phyloP scores from a whole-genome alignment of 2,888 invertebrate genomes.

The Drosophila emarginata region DNA sequence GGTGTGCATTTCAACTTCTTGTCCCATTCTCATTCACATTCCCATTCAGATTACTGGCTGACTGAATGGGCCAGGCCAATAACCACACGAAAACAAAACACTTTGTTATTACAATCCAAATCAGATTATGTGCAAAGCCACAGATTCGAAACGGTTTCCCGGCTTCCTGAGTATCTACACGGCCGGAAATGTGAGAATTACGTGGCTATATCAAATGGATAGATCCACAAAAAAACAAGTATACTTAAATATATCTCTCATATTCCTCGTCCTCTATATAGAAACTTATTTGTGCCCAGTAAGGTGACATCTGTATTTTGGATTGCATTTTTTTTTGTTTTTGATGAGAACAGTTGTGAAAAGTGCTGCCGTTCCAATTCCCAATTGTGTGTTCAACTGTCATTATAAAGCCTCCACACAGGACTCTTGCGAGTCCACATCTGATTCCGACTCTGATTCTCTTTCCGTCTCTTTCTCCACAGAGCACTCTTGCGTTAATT shows the following conservation, averaged over 20 bases:
- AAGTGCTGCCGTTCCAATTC: conserved; percentile 16
- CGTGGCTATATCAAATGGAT: neutral
- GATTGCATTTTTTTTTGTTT: neutral
- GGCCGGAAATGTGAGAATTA: conserved; percentile 37
- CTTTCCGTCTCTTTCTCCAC: neutral
- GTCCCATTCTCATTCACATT: conserved; percentile 11
- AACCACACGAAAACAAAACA: conserved; percentile 53
- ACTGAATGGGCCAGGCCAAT: conserved; percentile 28
- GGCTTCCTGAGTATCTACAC: conserved; percentile 14
- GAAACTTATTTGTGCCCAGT: neutral
- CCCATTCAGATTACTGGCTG: neutral
- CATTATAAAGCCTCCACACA: conserved; percentile 15
- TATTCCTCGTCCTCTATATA: neutral
- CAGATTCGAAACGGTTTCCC: conserved; percentile 26
- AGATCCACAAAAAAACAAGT: neutral
- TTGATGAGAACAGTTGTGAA: conserved; percentile 4
- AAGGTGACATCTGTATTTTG: neutral
- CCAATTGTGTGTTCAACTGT: conserved; percentile 29
- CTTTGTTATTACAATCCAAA: conserved; percentile 21
- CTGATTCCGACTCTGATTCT: neutral
- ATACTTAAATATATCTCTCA: neutral
- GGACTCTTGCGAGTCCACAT: neutral
- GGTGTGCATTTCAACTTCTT: conserved; percentile 45
- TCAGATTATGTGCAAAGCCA: conserved; percentile 23
- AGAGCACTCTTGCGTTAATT: conserved; percentile 36